phyloP scores from a whole-genome alignment of 2,888 invertebrate species.

The Caenorhabditis zanzibari region DNA sequence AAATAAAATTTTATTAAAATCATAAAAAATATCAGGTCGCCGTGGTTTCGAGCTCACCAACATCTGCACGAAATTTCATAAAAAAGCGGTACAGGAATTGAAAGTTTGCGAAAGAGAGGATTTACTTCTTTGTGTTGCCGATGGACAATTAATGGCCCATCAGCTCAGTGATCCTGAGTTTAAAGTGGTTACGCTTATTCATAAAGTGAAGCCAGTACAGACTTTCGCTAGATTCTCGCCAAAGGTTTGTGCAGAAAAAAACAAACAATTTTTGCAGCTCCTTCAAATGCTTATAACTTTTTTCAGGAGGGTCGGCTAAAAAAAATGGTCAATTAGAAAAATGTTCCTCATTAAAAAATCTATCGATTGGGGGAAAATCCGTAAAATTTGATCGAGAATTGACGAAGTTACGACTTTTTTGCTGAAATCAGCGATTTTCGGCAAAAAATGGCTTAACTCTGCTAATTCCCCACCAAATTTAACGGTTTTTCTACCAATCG shows the following conservation, averaged over 20 bases:
- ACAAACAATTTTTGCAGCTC: no score
- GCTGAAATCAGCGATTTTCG: no score
- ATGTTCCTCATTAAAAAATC: no score
- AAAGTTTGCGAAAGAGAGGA: slow-evolving; percentile 75
- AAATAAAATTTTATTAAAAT: background rate
- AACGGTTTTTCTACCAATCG: no score
- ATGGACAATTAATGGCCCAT: slow-evolving; percentile 70
- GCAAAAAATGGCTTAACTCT: no score
- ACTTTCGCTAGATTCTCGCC: slow-evolving; percentile 64
- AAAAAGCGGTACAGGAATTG: slow-evolving; percentile 75
- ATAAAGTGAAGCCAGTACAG: slow-evolving; percentile 66
- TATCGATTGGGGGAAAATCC: no score
- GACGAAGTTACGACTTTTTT: no score
- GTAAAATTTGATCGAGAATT: no score
- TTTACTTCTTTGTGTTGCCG: slow-evolving; percentile 77
- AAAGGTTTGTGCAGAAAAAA: slow-evolving; percentile 49
- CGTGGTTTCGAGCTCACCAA: slow-evolving; percentile 60
- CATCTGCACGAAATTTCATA: slow-evolving; percentile 71
- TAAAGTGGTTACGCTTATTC: slow-evolving; percentile 62
- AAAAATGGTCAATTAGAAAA: no score
- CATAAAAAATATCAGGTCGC: slow-evolving; percentile 42
- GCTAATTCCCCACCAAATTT: no score
- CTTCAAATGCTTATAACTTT: no score
- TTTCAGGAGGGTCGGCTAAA: no score
- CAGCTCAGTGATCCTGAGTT: slow-evolving; percentile 56